Percentiles rank a stretch among this genome's conserved stretches.
Conservation (phyloP, 2,888 invertebrate genomes). For the Volucella zonaria region DNA sequence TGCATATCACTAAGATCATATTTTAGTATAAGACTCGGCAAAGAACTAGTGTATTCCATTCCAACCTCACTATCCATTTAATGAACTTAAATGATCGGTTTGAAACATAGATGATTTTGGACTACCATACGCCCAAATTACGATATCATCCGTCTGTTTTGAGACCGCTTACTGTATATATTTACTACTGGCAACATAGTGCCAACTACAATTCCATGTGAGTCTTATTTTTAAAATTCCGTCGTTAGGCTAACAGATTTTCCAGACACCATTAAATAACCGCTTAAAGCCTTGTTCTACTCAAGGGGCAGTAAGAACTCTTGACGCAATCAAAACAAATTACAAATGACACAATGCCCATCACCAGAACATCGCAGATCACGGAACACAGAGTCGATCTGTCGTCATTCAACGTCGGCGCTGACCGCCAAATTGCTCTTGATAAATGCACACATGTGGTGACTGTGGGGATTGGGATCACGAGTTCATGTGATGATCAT, state of each 20-base stretch:
- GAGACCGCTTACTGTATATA: too few relatives aligned
- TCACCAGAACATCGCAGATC: not conserved
- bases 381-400: not conserved
- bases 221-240: not conserved
- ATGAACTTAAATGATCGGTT: too few relatives aligned
- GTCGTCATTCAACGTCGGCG: conserved; percentile 10
- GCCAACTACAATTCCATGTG: too few relatives aligned
- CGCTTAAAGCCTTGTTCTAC: conserved; percentile 10
- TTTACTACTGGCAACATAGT: too few relatives aligned
- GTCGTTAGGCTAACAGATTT: not conserved
- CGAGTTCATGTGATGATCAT: conserved; percentile 64
- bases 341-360: not conserved
- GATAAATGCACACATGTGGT: conserved; percentile 33
- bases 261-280: conserved; percentile 38
- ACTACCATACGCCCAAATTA: too few relatives aligned
- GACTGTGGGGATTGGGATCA: conserved; percentile 33
- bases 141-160: too few relatives aligned
- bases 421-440: conserved; percentile 33
- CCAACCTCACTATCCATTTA: too few relatives aligned
- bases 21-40: too few relatives aligned
- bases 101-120: too few relatives aligned
- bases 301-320: conserved; percentile 9
- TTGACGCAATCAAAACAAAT: conserved; percentile 2
- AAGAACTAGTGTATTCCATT: too few relatives aligned
- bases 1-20: too few relatives aligned